Conservation (phyloP, 2,113 vertebrate species). For the Hippocampus comes region DNA sequence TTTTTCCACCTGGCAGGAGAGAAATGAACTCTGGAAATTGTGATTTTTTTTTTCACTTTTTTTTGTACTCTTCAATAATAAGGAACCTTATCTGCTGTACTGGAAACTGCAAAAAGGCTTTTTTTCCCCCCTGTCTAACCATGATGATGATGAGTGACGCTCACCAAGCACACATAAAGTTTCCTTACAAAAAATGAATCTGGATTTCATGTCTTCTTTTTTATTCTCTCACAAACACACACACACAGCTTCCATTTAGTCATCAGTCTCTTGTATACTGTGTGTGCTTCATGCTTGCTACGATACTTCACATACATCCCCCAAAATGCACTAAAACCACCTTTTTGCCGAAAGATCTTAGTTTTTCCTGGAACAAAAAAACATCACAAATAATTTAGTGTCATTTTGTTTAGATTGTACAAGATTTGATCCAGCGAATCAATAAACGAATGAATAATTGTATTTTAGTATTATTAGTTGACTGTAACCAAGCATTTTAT, state of each 20-base stretch:
- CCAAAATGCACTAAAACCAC: neutral
- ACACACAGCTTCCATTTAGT: neutral
- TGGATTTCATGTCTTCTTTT: conserved; percentile 5
- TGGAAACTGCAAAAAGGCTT: conserved; percentile 72
- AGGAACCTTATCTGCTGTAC: conserved; percentile 79
- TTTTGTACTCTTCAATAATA: conserved; percentile 81
- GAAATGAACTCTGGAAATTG: conserved; percentile 64
- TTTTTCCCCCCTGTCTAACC: conserved; percentile 58
- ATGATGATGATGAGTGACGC: conserved; percentile 64
- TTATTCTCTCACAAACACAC: too few relatives aligned
- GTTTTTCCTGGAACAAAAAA: too few relatives aligned
- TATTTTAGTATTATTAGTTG: too few relatives aligned
- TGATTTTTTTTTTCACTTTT: conserved; percentile 54
- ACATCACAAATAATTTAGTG: too few relatives aligned
- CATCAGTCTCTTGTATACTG: neutral
- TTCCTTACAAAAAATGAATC: conserved; percentile 73
- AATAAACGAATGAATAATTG: too few relatives aligned
- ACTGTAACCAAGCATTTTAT: too few relatives aligned
- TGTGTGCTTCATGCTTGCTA: neutral
- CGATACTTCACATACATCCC: neutral
- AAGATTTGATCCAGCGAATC: too few relatives aligned
- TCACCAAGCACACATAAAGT: conserved; percentile 79
- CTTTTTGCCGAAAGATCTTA: neutral
- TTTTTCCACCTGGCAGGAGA: conserved; percentile 44
- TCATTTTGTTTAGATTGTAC: too few relatives aligned